phyloP scores from a whole-genome alignment of 2,113 vertebrate genomes.

The Cervus canadensis region DNA sequence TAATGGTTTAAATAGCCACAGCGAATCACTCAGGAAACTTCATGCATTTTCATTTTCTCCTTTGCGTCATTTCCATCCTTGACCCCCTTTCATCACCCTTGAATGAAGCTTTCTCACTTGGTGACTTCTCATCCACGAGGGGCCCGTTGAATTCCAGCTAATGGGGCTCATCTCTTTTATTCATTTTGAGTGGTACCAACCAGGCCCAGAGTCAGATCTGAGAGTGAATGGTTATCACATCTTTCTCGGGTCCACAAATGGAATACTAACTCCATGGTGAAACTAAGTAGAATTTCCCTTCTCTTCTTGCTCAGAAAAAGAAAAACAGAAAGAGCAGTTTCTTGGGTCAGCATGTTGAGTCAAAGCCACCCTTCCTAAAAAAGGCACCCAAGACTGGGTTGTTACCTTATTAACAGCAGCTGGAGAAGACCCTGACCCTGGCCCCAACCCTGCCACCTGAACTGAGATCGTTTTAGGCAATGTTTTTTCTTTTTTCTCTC shows the following conservation, averaged over 20 bases:
- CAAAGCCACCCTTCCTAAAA: background rate
- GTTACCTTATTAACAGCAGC: background rate
- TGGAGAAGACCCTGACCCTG: background rate
- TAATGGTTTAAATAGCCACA: conserved; percentile 13
- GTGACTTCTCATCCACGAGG: background rate
- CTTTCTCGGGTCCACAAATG: background rate
- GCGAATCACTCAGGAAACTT: background rate
- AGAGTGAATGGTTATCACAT: background rate
- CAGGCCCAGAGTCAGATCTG: background rate
- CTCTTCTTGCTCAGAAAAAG: background rate
- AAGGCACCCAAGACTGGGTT: background rate
- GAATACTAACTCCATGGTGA: background rate
- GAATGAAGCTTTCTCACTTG: background rate
- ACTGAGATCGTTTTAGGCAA: background rate
- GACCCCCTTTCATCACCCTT: background rate
- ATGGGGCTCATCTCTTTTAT: conserved; percentile 6
- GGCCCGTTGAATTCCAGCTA: background rate
- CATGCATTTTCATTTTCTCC: background rate
- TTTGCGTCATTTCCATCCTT: background rate
- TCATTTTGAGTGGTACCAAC: background rate
- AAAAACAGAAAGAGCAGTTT: background rate
- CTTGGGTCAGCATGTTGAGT: background rate
- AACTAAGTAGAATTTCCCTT: background rate
- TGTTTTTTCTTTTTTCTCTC: background rate
- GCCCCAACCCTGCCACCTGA: background rate